Evolutionary conservation across 2,888 invertebrate species (phyloP), one percentile per base, ranked within the genome.

Genomic region (Galerucella pusilla): DNA sequence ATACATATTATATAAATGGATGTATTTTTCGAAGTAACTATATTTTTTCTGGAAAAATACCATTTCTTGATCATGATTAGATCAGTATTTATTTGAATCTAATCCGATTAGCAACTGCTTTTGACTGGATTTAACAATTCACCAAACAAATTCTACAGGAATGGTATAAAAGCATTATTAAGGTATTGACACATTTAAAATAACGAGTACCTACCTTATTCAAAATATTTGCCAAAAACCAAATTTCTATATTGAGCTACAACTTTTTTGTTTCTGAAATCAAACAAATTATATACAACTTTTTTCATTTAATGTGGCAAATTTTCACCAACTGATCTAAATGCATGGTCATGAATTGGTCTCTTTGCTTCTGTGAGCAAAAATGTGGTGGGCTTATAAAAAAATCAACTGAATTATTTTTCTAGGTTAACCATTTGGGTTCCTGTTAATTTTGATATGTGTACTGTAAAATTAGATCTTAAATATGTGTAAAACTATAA

Each of bases 291-390:
- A 5, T 35, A 35, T 5, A 5, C 35, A 35, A 35, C 35, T 35
- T 35, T 35, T 35, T 35, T 5, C 5, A 35, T 35, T 35, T 35
- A 35, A 35, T 35, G 46, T 12, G 12, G 2, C 12, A 12, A 12
- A 11, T 5, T 49, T 49, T 14, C 3, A 49, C 14, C 16, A 16
- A 7, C 57, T 20, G 57, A 20, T 57, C 9, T 20, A 57, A 57
- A 57, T 20, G 7, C 57, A 57, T 69, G 49, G 49, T 69, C 49
- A 69, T n/a, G 69, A 69, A 69, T 69, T 61, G 35, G 49, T 42
- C 16, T 54, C 14, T n/a, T 28, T 69, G 69, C 69, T 61, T 60
- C 28, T 57, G 61, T 69, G 16, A 61, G 49, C 46, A 61, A 63
- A 69, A 49, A 20, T 49, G 46, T 35, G 12, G 14, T 12, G 25